Evolutionary conservation across 2,888 invertebrate genomes (phyloP), one percentile per base, ranked within the genome.

Genomic region (Ctenicera cuprea): DNA sequence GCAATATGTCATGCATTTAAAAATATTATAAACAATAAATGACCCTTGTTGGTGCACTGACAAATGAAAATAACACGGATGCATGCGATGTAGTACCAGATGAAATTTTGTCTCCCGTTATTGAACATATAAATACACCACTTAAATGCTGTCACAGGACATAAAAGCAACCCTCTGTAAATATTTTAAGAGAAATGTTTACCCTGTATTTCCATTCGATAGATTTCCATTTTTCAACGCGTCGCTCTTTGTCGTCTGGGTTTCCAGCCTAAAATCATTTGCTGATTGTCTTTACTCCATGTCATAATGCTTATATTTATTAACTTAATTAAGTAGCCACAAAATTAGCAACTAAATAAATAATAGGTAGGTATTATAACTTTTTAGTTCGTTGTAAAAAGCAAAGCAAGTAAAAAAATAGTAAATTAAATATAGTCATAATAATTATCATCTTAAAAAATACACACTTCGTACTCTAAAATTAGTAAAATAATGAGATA

Each of bases 131-230:
- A 48, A 4, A 48, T 48, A 18, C 18, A 48, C 16, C 18, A 18
- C 4, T 48, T 48, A 48, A 48, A 20, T 48, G 48, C 48, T 20
- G 59, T 16, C n/a, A 68, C 68, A 69, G 48, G 43, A 69, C 65
- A 71, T 61, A 57, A 68, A 80, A 81, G 80, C 80, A 76, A 68
- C 81, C 79, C 74, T 50, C 69, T 70, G 76, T 75, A 79, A 79
- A 77, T 78, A 78, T 78, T 79, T 73, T 73, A 78, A 80, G 76
- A 79, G 81, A 83, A 84, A 85, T 87, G 41, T 87, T 90, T 91
- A 91, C 91, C 91, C 91, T 89, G 89, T 91, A 91, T 89, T 91
- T 91, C 91, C 91, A 91, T 85, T 91, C 90, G 88, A 90, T 90
- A 83, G 89, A 89, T 87, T 90, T 90, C 89, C 90, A 89, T 86